Evolutionary conservation across 2,113 vertebrate genomes (phyloP), one percentile per base, ranked within the genome.

Genomic region (Oenanthe melanoleuca): DNA sequence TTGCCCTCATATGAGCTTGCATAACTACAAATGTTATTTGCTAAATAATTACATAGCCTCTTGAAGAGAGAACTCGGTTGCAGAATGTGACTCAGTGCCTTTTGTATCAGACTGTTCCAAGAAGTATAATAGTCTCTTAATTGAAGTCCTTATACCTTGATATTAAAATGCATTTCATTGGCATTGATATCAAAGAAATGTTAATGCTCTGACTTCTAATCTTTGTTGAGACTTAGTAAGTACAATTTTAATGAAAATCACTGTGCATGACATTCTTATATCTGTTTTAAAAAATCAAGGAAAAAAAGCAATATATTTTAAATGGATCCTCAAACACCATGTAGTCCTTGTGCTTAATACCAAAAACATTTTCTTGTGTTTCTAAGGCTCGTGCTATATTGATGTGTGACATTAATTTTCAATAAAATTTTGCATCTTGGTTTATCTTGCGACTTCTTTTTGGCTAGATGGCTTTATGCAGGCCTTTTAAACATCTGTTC

Each of bases 341-440:
- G 37, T 81, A 92, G 96, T 91, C 66, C 38, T 75, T 96, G 63
- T 96, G 89, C 97, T 94, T 94, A 93, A 80, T 80, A 72, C 77
- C 66, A 86, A 88, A 89, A 89, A n/a, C 42, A 71, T 86, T 94
- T 93, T 96, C 81, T 81, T 92, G 93, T 97, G 90, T 93, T 97
- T 92, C 82, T 89, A 86, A 98, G 86, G 95, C 96, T 97, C 89
- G 97, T 96, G 92, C 94, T 97, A 88, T 97, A 83, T 94, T 95
- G 86, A 97, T 95, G 97, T 98, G 97, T 98, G 97, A 97, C 91
- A 57, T 97, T 92, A 95, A 97, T 97, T 97, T 97, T 97, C 97
- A 98, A 98, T 98, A 98, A 98, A 98, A 97, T 98, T 98, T 98
- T 98, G 92, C 97, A 97, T 98, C 97, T 97, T 98, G 94, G 92